Conservation (phyloP, 35 echinoderm and acorn worm species). For the Ophioderma brevispina region DNA sequence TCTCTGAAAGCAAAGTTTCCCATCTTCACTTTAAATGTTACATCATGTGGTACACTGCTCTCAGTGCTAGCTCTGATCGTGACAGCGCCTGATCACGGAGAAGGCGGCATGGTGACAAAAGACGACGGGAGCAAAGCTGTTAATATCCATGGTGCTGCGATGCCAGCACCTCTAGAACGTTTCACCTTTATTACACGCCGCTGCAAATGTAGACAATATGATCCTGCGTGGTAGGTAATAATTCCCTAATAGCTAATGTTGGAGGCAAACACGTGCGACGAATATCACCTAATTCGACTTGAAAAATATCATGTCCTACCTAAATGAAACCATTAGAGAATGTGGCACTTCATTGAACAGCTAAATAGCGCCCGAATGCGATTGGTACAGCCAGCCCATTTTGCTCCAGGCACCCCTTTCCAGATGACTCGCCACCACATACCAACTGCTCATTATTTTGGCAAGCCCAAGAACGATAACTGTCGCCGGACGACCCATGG, state of each 20-base stretch:
- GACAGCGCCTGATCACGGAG: too few species aligned
- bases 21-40: too few species aligned
- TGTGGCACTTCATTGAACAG: not conserved
- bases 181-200: not conserved
- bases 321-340: not conserved
- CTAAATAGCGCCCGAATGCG: not conserved
- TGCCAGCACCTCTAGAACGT: not conserved
- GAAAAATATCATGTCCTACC: not conserved
- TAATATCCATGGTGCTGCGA: too few species aligned
- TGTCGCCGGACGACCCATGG: not conserved
- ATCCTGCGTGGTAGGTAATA: not conserved
- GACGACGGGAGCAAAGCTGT: too few species aligned
- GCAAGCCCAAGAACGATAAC: not conserved
- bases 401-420: not conserved
- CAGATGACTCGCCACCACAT: not conserved
- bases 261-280: not conserved
- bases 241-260: not conserved
- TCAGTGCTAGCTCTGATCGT: too few species aligned
- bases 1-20: too few species aligned
- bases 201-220: not conserved
- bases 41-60: too few species aligned
- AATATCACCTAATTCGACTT: not conserved
- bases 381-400: not conserved
- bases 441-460: not conserved
- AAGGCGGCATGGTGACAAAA: too few species aligned